Evolutionary conservation across 2,113 vertebrate genomes (phyloP).

Genomic region (Scomber colias): DNA sequence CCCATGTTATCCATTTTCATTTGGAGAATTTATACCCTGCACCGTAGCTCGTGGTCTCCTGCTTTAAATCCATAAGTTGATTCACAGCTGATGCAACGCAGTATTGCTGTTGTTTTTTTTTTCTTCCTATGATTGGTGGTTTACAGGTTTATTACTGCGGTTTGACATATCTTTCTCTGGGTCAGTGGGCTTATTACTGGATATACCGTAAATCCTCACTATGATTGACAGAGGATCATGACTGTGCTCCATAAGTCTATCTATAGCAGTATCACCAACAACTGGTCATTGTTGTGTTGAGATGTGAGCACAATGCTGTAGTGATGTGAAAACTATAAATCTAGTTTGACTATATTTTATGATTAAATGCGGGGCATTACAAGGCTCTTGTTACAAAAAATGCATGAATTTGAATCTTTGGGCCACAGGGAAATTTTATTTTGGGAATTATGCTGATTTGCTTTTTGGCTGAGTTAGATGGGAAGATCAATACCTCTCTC

Average conservation of each 20-base stretch:
- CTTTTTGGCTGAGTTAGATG: neutral
- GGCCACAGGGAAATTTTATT: neutral
- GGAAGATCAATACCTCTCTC: neutral
- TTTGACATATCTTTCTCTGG: constrained; percentile 64
- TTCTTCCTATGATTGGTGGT: constrained; percentile 47
- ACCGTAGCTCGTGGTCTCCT: constrained; percentile 27
- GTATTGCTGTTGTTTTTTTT: constrained; percentile 48
- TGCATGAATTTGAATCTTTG: neutral
- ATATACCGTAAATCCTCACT: constrained; percentile 52
- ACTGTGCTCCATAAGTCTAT: neutral
- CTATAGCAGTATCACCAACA: neutral
- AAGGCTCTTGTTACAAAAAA: rapidly evolving
- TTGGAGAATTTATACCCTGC: constrained; percentile 65
- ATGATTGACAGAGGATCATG: constrained; percentile 61
- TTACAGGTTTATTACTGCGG: constrained; percentile 66
- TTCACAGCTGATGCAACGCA: constrained; percentile 58
- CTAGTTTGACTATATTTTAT: neutral
- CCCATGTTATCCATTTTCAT: constrained; percentile 62
- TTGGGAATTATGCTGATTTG: neutral
- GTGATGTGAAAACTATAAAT: neutral
- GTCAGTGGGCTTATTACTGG: constrained; percentile 66
- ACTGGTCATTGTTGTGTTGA: neutral
- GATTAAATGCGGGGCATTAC: neutral
- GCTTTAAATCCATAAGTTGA: constrained; percentile 69
- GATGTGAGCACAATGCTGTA: constrained; percentile 20